Evolutionary conservation across 2,797 vertebrate species (phyloP), one percentile per base, ranked within the genome.

Genomic region (Ceryle rudis): DNA sequence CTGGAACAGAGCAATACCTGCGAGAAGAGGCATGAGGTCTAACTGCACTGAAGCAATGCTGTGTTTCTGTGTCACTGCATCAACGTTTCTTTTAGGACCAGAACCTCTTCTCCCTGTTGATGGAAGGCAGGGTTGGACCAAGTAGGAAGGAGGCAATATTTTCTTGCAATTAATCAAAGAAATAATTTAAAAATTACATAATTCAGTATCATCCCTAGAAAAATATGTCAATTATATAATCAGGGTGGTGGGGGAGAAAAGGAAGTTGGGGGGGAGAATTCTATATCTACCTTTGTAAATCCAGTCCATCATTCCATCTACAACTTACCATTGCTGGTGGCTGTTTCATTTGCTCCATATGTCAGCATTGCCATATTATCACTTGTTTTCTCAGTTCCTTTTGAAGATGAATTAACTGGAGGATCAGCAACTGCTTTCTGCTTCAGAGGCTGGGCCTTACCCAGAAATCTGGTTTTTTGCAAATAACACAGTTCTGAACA

Each of bases 21-120:
- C 98, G 11, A 99, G 95, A 22, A 99, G 98, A 12, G 93, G 67
- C 91, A 97, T 88, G 9, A 97, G 51, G 9, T 70, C 90, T 35
- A 99, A 83, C 55, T 98, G 97, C 33, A 97, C 67, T 4, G 91
- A 97, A 51, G 97, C 97, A 54, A 73, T 11, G 6, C 90, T 83
- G 1, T 70, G 80, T 51, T 80, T 97, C 78, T 58, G 86, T 13
- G 77, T 33, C 5, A 78, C 2, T 7, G 95, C 44, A 33, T 4
- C 46, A 35, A 13, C 8, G 13, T 18, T 66, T 92, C 42, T 70
- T 92, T 37, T 13, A 64, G 15, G 21, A 42, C 20, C 47, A 84
- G 10, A 4, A 51, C 39, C 23, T 89, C 61, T 60, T 96, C 73
- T 91, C 55, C 31, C 96, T 95, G 84, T 61, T 54, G 64, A 75